phyloP scores from a whole-genome alignment of 1,140 invertebrate species.

The Triops longicaudatus region DNA sequence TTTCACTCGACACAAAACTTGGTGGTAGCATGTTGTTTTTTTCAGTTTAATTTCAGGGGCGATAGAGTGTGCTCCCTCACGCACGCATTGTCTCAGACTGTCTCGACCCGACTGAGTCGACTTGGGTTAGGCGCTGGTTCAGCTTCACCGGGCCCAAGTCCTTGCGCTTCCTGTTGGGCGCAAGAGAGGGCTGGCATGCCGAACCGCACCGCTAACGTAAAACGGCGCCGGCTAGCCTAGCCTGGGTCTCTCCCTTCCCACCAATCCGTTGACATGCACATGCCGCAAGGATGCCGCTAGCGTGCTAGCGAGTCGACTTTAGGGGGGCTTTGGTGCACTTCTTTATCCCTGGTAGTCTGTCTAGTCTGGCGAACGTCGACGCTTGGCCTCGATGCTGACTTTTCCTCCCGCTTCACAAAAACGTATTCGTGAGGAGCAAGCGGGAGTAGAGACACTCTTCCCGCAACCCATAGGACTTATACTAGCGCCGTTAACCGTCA shows the following conservation, averaged over 20 bases:
- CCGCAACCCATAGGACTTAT: neutral
- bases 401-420: neutral
- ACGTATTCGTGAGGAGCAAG: neutral
- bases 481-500: neutral
- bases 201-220: neutral
- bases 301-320: neutral
- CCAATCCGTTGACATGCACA: neutral
- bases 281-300: slow-evolving; percentile 5
- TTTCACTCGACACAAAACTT: neutral
- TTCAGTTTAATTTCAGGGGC: too few relatives aligned
- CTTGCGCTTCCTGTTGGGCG: slow-evolving; percentile 4
- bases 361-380: neutral
- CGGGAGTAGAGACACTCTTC: neutral
- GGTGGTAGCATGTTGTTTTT: neutral
- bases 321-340: neutral
- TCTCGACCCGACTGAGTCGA: slow-evolving; percentile 9
- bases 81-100: neutral
- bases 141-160: neutral
- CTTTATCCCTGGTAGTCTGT: neutral
- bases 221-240: neutral
- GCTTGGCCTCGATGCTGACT: neutral
- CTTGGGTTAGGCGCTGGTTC: slow-evolving; percentile 13
- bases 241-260: neutral
- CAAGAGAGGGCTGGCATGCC: neutral
- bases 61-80: neutral